phyloP scores from a whole-genome alignment of 2,888 invertebrate genomes.

The Camptogramma bilineatum region DNA sequence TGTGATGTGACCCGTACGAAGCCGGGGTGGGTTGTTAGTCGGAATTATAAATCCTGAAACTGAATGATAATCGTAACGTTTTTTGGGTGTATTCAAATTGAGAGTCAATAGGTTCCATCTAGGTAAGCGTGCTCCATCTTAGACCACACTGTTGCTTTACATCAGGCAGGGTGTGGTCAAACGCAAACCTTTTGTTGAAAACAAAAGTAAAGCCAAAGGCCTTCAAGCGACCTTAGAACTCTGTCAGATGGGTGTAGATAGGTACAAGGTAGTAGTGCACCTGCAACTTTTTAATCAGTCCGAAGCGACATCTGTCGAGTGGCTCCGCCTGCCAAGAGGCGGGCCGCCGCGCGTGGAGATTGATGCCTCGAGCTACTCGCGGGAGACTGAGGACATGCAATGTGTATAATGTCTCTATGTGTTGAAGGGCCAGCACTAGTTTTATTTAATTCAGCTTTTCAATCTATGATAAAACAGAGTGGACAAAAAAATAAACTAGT shows the following conservation, averaged over 20 bases:
- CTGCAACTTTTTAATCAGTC: conserved; percentile 4
- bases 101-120: no score
- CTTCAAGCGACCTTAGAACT: not conserved
- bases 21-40: no score
- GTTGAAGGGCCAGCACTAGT: not conserved
- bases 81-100: no score
- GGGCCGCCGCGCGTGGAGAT: conserved; percentile 23
- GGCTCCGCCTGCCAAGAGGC: conserved; percentile 32
- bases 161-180: no score
- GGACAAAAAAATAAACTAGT: not conserved
- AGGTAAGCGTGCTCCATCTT: no score
- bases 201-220: not conserved
- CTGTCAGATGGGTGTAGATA: not conserved
- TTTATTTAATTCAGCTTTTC: not conserved
- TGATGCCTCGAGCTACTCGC: conserved; percentile 20
- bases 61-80: no score
- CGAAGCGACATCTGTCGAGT: conserved; percentile 12
- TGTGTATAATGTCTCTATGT: not conserved
- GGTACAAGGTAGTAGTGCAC: not conserved
- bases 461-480: not conserved
- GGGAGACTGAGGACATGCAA: not conserved
- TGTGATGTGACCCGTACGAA: no score
- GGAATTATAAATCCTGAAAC: no score
- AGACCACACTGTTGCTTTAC: no score
- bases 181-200: no score